Conservation (phyloP, 2,888 invertebrate species). For the Ptilodon capucinus region DNA sequence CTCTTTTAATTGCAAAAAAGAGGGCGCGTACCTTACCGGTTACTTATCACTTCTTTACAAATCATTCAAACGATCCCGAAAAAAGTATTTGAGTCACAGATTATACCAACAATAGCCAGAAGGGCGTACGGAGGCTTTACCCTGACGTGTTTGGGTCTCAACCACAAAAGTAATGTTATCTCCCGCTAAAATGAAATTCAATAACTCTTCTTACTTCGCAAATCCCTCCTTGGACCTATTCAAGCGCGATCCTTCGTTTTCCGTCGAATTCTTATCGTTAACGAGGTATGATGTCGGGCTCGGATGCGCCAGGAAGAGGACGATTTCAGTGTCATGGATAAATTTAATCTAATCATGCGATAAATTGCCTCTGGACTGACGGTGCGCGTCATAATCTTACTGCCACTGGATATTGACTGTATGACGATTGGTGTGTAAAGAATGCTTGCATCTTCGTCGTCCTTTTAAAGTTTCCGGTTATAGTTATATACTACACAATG, state of each 20-base stretch:
- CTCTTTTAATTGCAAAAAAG: no score
- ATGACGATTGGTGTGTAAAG: background rate
- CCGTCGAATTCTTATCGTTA: conserved; percentile 59
- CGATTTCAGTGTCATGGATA: conserved; percentile 71
- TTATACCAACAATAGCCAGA: background rate
- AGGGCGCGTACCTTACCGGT: no score
- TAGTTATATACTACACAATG: no score
- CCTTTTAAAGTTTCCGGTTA: no score
- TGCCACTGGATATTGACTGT: conserved; percentile 1
- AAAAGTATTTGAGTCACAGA: background rate
- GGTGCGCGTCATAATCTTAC: conserved; percentile 28
- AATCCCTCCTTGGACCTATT: conserved; percentile 36
- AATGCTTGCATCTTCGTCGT: no score
- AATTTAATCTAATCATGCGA: conserved; percentile 75
- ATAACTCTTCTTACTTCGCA: conserved; percentile 28
- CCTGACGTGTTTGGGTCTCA: conserved; percentile 15
- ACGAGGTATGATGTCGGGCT: conserved; percentile 62
- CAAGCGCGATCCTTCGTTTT: conserved; percentile 44
- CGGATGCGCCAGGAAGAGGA: conserved; percentile 65
- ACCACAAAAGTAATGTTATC: conserved; percentile 11
- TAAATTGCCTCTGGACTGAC: conserved; percentile 56
- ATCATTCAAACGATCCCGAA: background rate
- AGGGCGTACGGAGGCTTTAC: conserved; percentile 5
- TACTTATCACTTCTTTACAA: background rate
- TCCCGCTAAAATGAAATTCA: conserved; percentile 30